These are phyloP conservation scores for Sminthurides bifidus DNA, from an alignment of 1,140 invertebrate genomes.

Conservation along the genomic window DNA sequence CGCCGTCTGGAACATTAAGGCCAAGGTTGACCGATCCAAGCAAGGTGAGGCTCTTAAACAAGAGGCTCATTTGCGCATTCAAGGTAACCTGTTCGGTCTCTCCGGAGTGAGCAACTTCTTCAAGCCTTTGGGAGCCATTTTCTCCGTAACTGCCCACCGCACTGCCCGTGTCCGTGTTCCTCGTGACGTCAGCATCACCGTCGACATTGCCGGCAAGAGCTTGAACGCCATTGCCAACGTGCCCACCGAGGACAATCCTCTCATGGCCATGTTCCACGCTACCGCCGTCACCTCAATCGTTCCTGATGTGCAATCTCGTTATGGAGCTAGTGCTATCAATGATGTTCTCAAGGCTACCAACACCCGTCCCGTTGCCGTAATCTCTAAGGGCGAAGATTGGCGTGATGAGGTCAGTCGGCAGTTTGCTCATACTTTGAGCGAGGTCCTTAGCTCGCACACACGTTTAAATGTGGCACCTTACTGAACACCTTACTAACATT, in stretches of 20 bases:
- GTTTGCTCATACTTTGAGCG: neutral
- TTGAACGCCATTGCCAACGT: conserved; percentile 18
- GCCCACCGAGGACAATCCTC: conserved; percentile 28
- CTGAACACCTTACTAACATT: too few relatives aligned
- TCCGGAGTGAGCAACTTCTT: conserved; percentile 23
- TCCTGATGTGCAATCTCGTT: too few relatives aligned
- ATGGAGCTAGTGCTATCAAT: too few relatives aligned
- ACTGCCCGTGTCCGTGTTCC: conserved; percentile 21
- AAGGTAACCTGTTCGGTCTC: conserved; percentile 9
- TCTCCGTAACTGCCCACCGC: conserved; percentile 22
- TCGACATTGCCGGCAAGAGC: conserved; percentile 16
- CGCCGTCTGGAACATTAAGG: conserved; percentile 6
- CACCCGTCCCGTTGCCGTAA: conserved; percentile 10
- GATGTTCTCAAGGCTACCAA: conserved; percentile 16
- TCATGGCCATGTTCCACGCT: conserved; percentile 23
- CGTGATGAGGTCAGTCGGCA: conserved; percentile 11
- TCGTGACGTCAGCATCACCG: conserved; percentile 23
- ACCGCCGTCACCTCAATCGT: conserved; percentile 17
- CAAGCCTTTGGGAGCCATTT: conserved; percentile 23
- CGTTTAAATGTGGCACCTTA: too few relatives aligned
- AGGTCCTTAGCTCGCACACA: too few relatives aligned
- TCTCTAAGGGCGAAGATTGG: conserved; percentile 24
- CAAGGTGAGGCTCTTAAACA: neutral
- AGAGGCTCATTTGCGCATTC: neutral
- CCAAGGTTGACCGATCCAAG: conserved; percentile 21